Percentiles rank a stretch among this genome's conserved stretches.
Evolutionary conservation across 2,888 invertebrate genomes (phyloP).

Genomic region (Chesias legatella): DNA sequence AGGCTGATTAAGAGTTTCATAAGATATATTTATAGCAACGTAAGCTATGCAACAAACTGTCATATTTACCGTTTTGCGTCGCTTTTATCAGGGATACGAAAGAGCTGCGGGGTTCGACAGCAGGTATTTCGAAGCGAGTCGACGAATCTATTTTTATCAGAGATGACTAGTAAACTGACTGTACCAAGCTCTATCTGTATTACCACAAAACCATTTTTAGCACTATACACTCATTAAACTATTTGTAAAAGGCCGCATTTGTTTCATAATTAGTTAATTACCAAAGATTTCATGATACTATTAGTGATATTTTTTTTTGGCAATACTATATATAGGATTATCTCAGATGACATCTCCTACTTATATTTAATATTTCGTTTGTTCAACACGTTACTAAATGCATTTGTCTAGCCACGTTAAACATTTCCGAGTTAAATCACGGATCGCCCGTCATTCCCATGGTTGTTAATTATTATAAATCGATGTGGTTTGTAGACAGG

Average conservation of each 20-base stretch:
- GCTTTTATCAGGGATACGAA: slow-evolving; percentile 14
- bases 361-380: background rate
- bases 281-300: too few relatives aligned
- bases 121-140: slow-evolving; percentile 12
- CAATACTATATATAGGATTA: too few relatives aligned
- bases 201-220: too few relatives aligned
- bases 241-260: too few relatives aligned
- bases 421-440: slow-evolving; percentile 45
- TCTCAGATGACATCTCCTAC: too few relatives aligned
- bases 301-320: too few relatives aligned
- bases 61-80: slow-evolving; percentile 17
- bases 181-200: too few relatives aligned
- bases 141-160: background rate
- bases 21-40: slow-evolving; percentile 6
- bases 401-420: background rate
- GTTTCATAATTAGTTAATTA: too few relatives aligned
- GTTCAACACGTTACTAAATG: slow-evolving; percentile 21
- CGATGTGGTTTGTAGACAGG: slow-evolving; percentile 38
- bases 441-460: slow-evolving; percentile 56
- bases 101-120: slow-evolving; percentile 1
- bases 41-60: slow-evolving; percentile 10
- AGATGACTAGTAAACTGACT: too few relatives aligned
- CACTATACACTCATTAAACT: too few relatives aligned
- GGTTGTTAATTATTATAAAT: slow-evolving; percentile 70
- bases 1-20: slow-evolving; percentile 7